Evolutionary conservation across 2,888 invertebrate species (phyloP).

Genomic region (Eledone cirrhosa): DNA sequence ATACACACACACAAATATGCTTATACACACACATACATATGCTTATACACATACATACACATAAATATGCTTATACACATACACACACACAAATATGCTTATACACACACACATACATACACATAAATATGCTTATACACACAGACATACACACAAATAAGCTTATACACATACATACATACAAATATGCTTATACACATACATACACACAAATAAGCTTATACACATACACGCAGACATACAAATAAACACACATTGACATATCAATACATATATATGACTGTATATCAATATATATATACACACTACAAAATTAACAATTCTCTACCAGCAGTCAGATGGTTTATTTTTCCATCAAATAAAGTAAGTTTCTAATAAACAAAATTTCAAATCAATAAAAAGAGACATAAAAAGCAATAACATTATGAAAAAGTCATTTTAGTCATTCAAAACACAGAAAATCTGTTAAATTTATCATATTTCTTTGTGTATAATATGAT

Average conservation of each 20-base stretch:
- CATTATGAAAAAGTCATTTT: too few relatives aligned
- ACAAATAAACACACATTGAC: neutral
- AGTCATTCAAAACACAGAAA: too few relatives aligned
- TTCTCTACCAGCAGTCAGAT: too few relatives aligned
- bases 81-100: neutral
- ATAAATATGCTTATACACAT: neutral
- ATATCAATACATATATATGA: too few relatives aligned
- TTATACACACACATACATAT: neutral
- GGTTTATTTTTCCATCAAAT: too few relatives aligned
- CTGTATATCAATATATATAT: too few relatives aligned
- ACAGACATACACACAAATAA: neutral
- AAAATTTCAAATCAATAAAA: too few relatives aligned
- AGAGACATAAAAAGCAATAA: too few relatives aligned
- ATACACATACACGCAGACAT: neutral
- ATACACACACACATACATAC: conserved; percentile 4
- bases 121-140: neutral
- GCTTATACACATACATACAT: neutral
- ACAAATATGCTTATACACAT: neutral
- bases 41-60: neutral
- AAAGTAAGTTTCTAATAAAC: too few relatives aligned
- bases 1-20: neutral
- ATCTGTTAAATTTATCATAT: too few relatives aligned
- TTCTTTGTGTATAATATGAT: too few relatives aligned
- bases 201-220: neutral
- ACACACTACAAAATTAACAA: too few relatives aligned